Conservation (phyloP, 2,113 vertebrate genomes). For the Leuciscus idus region DNA sequence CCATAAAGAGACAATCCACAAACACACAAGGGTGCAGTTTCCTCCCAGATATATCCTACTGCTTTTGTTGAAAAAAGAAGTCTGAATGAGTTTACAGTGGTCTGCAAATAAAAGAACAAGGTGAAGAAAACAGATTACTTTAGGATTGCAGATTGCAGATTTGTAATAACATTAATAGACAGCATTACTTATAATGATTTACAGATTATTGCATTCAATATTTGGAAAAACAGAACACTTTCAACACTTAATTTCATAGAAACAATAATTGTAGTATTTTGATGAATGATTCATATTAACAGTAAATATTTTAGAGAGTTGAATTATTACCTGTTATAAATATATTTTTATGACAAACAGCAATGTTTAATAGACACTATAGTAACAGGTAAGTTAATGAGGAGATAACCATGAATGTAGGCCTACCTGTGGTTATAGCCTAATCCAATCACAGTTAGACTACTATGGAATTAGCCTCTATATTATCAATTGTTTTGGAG, state of each 20-base stretch:
- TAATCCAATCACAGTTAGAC: too few relatives aligned
- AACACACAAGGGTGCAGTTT: not conserved
- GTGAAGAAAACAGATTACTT: not conserved
- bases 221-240: not conserved
- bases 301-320: too few relatives aligned
- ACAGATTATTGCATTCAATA: not conserved
- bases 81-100: not conserved
- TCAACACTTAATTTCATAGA: not conserved
- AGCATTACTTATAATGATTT: not conserved
- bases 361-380: too few relatives aligned
- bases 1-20: not conserved
- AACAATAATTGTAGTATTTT: not conserved
- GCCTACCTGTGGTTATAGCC: too few relatives aligned
- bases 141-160: not conserved
- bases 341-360: too few relatives aligned
- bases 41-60: not conserved
- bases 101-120: not conserved
- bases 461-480: not conserved
- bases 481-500: not conserved
- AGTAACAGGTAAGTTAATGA: too few relatives aligned
- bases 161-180: not conserved
- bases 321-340: too few relatives aligned
- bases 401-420: too few relatives aligned
- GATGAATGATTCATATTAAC: not conserved
- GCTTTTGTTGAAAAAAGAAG: not conserved